Evolutionary conservation across 2,888 invertebrate species (phyloP).

Genomic region (Eupithecia tripunctaria): DNA sequence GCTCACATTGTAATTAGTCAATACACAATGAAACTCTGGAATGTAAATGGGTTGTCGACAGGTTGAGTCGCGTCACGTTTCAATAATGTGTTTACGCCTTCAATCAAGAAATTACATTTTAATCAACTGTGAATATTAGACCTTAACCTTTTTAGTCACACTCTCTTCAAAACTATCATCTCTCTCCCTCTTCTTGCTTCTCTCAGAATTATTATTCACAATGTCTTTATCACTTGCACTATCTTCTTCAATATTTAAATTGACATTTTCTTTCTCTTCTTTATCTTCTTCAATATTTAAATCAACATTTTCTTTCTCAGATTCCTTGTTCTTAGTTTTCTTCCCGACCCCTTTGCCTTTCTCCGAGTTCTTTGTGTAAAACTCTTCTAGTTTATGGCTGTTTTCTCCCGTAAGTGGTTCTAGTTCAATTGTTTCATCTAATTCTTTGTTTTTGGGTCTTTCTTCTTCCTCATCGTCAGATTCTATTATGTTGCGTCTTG

Average conservation of each 20-base stretch:
- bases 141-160: slow-evolving; percentile 60
- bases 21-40: neutral
- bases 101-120: neutral
- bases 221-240: slow-evolving; percentile 48
- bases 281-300: slow-evolving; percentile 49
- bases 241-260: slow-evolving; percentile 44
- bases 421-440: slow-evolving; percentile 66
- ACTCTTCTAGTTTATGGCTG: slow-evolving; percentile 75
- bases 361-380: slow-evolving; percentile 56
- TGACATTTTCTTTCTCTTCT: slow-evolving; percentile 53
- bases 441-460: slow-evolving; percentile 58
- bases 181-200: slow-evolving; percentile 55
- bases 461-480: slow-evolving; percentile 61
- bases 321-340: slow-evolving; percentile 51
- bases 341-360: slow-evolving; percentile 64
- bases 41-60: neutral
- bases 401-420: slow-evolving; percentile 67
- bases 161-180: slow-evolving; percentile 48
- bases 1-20: neutral
- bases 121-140: slow-evolving; percentile 13
- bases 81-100: neutral
- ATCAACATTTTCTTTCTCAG: slow-evolving; percentile 52
- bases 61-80: neutral
- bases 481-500: slow-evolving; percentile 56
- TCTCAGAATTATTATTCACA: slow-evolving; percentile 43